Percentiles rank a stretch among this genome's conserved stretches.
These are phyloP conservation scores for Ursus arctos DNA, from an alignment of 2,113 vertebrate species.

Conservation along the genomic window DNA sequence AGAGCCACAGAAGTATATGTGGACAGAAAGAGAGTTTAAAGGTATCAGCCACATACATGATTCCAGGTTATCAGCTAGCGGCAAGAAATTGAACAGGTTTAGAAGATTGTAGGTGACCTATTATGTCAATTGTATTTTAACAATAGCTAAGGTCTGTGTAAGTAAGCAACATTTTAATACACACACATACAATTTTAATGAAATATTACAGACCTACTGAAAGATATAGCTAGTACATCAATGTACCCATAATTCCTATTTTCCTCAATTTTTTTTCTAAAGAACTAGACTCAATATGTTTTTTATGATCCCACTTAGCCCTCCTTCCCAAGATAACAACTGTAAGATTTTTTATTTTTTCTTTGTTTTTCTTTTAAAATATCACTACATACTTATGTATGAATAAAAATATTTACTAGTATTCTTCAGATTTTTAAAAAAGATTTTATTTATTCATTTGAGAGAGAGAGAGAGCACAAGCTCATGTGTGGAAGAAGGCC, in stretches of 20 bases:
- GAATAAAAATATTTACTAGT: neutral
- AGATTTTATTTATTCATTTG: neutral
- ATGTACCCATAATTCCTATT: neutral
- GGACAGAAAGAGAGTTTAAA: neutral
- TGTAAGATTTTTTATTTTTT: neutral
- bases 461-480: neutral
- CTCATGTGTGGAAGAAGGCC: neutral
- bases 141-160: neutral
- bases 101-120: neutral
- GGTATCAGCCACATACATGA: neutral
- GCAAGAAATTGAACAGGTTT: neutral
- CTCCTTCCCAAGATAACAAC: neutral
- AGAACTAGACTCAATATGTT: neutral
- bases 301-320: neutral
- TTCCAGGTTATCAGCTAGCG: neutral
- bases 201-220: neutral
- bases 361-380: neutral
- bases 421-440: neutral
- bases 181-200: neutral
- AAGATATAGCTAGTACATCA: neutral
- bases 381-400: neutral
- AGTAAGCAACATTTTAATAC: neutral
- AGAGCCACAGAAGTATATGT: neutral
- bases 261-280: neutral
- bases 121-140: slow-evolving; percentile 21